Percentiles rank a stretch among this genome's conserved stretches.
Evolutionary conservation across 2,888 invertebrate genomes (phyloP).

Genomic region (Leucophenga maculata): DNA sequence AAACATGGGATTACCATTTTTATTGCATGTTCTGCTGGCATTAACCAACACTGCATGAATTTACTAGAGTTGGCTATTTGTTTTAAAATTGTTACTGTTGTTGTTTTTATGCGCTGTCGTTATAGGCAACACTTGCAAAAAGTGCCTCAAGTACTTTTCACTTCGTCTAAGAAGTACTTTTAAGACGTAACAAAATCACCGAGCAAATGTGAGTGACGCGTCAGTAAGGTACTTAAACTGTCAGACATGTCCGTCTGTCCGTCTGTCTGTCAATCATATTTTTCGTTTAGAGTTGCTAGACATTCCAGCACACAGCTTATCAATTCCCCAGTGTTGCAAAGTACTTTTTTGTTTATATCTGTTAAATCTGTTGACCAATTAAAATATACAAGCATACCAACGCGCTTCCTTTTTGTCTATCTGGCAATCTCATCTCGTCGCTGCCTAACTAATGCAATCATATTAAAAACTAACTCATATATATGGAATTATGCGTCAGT

Average conservation of each 20-base stretch:
- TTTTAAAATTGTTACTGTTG: too few species aligned
- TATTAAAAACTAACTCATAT: conserved; percentile 42
- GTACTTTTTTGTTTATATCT: background rate
- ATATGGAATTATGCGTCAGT: conserved; percentile 19
- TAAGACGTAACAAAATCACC: too few species aligned
- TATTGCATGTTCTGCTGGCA: conserved; percentile 2
- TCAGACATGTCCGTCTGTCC: too few species aligned
- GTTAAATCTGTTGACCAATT: conserved; percentile 6
- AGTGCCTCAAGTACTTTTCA: too few species aligned
- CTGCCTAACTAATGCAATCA: conserved; percentile 54
- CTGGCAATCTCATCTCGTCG: background rate
- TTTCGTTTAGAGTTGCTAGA: too few species aligned
- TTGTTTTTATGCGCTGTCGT: too few species aligned
- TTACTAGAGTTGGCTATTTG: too few species aligned
- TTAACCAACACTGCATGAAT: conserved; percentile 15
- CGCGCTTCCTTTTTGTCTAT: conserved; percentile 40
- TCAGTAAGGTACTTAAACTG: too few species aligned
- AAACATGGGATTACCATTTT: conserved; percentile 1
- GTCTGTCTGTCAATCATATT: too few species aligned
- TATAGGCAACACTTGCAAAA: too few species aligned
- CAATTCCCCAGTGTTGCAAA: conserved; percentile 40
- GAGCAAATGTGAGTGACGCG: too few species aligned
- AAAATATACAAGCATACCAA: conserved; percentile 32
- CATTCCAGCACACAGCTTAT: background rate
- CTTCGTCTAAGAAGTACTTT: too few species aligned